A percentile compares a stretch with the other conserved stretches of the same genome.
These are phyloP conservation scores for Osmerus eperlanus DNA, from an alignment of 2,113 vertebrate species.

Conservation along the genomic window DNA sequence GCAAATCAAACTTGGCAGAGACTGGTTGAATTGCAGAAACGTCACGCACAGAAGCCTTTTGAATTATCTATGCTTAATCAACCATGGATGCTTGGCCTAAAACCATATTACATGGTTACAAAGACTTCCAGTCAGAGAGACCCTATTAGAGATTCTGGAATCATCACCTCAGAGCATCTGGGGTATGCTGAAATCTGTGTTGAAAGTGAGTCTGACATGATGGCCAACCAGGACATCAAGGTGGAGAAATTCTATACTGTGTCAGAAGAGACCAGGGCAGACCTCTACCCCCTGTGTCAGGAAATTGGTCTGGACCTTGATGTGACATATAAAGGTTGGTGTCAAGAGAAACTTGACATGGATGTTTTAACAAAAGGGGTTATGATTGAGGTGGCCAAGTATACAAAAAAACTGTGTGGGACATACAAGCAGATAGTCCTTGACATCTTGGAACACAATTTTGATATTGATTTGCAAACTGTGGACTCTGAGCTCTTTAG, in stretches of 20 bases:
- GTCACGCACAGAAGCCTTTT: neutral
- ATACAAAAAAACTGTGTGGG: neutral
- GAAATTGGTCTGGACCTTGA: neutral
- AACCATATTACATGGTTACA: neutral
- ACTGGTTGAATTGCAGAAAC: neutral
- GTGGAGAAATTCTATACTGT: neutral
- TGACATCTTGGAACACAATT: neutral
- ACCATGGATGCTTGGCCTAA: neutral
- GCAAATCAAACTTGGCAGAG: neutral
- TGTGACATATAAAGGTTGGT: neutral
- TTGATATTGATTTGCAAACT: neutral
- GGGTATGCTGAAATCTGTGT: neutral
- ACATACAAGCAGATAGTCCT: neutral
- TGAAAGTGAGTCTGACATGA: neutral
- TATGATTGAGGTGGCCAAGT: neutral
- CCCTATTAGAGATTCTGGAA: neutral
- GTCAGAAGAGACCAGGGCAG: neutral
- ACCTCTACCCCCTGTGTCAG: neutral
- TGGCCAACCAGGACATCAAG: neutral
- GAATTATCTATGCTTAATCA: neutral
- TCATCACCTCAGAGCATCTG: neutral
- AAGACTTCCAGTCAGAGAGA: neutral
- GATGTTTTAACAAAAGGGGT: neutral
- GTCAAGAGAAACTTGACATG: neutral
- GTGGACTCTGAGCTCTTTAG: neutral